phyloP scores from a whole-genome alignment of 2,797 vertebrate genomes.

The Poecilia wingei region DNA sequence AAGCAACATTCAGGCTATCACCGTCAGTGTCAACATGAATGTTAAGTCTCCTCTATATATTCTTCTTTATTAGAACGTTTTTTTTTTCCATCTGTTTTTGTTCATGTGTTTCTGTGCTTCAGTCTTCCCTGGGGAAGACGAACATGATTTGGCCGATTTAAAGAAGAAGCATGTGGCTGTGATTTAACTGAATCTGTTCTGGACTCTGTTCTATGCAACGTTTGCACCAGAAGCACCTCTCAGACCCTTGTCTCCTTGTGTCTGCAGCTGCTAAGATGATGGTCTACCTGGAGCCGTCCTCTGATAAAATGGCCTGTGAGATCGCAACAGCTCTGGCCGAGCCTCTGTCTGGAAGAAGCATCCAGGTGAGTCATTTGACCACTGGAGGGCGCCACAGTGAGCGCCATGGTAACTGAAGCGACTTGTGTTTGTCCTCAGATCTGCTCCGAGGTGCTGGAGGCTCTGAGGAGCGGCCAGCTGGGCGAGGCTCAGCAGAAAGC shows the following conservation, averaged over 20 bases:
- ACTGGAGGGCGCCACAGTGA: not conserved
- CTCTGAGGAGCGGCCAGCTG: conserved; percentile 87
- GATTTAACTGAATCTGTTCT: not conserved
- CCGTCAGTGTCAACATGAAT: too few species aligned
- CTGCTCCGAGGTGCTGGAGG: conserved; percentile 90
- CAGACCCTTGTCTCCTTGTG: not conserved
- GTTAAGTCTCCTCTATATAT: too few species aligned
- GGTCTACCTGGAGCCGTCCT: conserved; percentile 91
- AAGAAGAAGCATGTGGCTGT: too few species aligned
- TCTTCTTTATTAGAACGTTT: too few species aligned
- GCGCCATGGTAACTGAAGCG: not conserved
- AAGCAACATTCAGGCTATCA: too few species aligned
- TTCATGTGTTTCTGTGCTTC: too few species aligned
- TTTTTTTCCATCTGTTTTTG: too few species aligned
- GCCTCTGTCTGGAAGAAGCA: conserved; percentile 89
- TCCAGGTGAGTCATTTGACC: conserved; percentile 81
- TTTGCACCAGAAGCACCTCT: not conserved
- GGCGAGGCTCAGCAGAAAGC: conserved; percentile 90
- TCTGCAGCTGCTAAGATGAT: conserved; percentile 97
- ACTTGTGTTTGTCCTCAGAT: conserved; percentile 75
- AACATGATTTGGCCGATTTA: too few species aligned
- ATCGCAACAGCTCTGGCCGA: conserved; percentile 91
- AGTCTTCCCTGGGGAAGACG: too few species aligned
- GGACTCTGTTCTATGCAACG: not conserved
- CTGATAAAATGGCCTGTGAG: conserved; percentile 91